These are phyloP conservation scores for Melanerpes aurifrons DNA, from an alignment of 2,113 vertebrate genomes.

Conservation along the genomic window DNA sequence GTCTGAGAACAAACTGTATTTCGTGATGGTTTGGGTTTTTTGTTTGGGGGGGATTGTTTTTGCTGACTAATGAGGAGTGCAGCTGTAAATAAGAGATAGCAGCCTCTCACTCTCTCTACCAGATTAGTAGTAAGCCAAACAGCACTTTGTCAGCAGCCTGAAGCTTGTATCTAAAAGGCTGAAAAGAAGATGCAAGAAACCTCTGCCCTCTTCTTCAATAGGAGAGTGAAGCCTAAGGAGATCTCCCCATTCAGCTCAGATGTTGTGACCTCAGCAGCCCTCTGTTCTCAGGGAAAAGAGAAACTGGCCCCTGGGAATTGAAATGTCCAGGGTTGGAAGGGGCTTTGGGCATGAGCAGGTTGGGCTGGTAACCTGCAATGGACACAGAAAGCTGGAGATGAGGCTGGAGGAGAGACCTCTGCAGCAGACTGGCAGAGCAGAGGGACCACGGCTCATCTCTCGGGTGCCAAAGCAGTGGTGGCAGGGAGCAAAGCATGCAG, in stretches of 20 bases:
- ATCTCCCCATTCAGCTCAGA: not conserved
- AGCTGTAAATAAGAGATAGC: conserved; percentile 40
- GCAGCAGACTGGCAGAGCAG: not conserved
- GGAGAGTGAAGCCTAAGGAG: not conserved
- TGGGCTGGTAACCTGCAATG: not conserved
- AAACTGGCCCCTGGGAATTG: not conserved
- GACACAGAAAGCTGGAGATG: not conserved
- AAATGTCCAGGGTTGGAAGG: not conserved
- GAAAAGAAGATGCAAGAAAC: conserved; percentile 14
- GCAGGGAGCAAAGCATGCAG: not conserved
- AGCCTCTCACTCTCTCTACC: not conserved
- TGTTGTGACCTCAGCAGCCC: not conserved
- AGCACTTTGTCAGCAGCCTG: conserved; percentile 21
- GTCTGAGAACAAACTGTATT: not conserved
- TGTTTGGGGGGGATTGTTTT: not conserved
- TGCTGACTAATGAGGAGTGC: conserved; percentile 34
- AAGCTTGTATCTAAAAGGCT: not conserved
- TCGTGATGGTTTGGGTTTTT: not conserved
- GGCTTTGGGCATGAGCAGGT: not conserved
- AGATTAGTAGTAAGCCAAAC: not conserved
- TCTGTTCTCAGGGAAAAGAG: not conserved
- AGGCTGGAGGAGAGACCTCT: not conserved
- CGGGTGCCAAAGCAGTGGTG: not conserved
- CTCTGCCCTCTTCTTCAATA: not conserved
- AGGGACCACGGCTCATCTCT: not conserved